Conservation (phyloP, 1,140 invertebrate genomes). For the Macrocentrus cingulum region DNA sequence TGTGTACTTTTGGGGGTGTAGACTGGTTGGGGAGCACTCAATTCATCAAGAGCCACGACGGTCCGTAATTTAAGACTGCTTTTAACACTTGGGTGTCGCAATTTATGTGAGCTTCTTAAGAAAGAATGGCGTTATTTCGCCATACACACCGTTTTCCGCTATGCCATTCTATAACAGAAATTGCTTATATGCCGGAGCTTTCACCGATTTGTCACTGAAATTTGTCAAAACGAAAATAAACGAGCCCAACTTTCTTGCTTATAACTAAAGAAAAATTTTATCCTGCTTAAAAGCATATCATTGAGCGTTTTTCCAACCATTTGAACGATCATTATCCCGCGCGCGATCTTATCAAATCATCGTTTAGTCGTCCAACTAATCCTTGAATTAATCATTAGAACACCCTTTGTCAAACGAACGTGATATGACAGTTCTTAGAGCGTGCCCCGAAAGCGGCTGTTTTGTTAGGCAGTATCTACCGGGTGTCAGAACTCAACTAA, state of each 20-base stretch:
- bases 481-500: background rate
- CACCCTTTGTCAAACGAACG: constrained; percentile 37
- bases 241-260: too few species aligned
- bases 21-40: constrained; percentile 51
- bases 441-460: background rate
- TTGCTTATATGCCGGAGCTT: background rate
- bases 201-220: background rate
- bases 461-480: background rate
- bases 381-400: constrained; percentile 58
- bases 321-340: too few species aligned
- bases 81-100: constrained; percentile 61
- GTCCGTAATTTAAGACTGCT: constrained; percentile 61
- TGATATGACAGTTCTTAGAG: constrained; percentile 54
- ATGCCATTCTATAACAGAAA: background rate
- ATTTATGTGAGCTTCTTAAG: constrained; percentile 61
- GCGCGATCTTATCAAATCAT: constrained; percentile 59
- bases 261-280: too few species aligned
- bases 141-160: constrained; percentile 21
- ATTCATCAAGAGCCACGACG: constrained; percentile 60
- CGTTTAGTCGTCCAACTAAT: constrained; percentile 55
- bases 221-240: background rate
- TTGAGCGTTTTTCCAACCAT: too few species aligned
- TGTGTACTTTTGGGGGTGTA: background rate
- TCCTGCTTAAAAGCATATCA: too few species aligned
- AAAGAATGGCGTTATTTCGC: constrained; percentile 54